Evolutionary conservation across 2,797 vertebrate species (phyloP).

Genomic region (Lemur catta): DNA sequence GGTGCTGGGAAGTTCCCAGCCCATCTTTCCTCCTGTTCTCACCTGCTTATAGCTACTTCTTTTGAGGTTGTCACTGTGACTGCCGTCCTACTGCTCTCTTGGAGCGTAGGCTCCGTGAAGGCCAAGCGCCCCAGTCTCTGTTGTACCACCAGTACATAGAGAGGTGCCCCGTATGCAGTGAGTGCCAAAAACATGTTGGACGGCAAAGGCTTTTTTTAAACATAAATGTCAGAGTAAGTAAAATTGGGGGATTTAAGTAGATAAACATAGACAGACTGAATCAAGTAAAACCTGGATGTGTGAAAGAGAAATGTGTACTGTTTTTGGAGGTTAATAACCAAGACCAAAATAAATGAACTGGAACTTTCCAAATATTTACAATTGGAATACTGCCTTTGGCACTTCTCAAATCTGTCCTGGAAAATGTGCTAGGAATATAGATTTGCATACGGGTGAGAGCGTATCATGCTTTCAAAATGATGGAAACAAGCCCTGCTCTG

Average conservation of each 20-base stretch:
- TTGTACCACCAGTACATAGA: background rate
- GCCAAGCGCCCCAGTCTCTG: background rate
- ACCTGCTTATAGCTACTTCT: background rate
- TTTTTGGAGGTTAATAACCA: slow-evolving; percentile 45
- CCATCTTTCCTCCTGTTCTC: background rate
- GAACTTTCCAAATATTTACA: slow-evolving; percentile 72
- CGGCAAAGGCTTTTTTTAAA: background rate
- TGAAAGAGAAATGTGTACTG: slow-evolving; percentile 24
- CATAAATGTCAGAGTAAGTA: background rate
- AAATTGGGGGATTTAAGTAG: background rate
- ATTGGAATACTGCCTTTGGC: slow-evolving; percentile 61
- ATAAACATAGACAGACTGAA: background rate
- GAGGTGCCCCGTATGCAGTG: background rate
- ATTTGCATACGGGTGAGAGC: slow-evolving; percentile 39
- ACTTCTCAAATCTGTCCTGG: slow-evolving; percentile 33
- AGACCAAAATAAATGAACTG: slow-evolving; percentile 61
- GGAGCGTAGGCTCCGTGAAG: rapidly evolving
- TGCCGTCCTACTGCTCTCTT: background rate
- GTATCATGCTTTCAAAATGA: background rate
- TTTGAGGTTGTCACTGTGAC: background rate
- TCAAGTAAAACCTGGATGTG: slow-evolving; percentile 14
- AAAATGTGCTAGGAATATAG: slow-evolving; percentile 51
- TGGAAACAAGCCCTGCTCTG: background rate
- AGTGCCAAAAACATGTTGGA: background rate
- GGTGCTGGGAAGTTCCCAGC: background rate